Conservation (phyloP, 2,888 invertebrate genomes). For the Margaritifera margaritifera region DNA sequence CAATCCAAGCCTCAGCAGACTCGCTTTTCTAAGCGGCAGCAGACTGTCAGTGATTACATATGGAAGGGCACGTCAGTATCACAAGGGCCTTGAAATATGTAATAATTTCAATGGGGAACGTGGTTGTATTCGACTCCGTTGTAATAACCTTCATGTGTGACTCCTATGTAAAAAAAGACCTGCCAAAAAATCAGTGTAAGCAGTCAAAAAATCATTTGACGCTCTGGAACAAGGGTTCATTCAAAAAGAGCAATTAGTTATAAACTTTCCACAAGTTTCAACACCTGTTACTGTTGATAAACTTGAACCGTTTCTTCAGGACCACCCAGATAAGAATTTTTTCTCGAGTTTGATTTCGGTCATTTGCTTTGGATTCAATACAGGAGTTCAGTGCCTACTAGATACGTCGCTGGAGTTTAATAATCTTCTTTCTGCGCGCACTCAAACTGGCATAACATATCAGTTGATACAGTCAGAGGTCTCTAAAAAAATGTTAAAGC, state of each 20-base stretch:
- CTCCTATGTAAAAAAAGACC: background rate
- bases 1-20: background rate
- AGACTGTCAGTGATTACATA: background rate
- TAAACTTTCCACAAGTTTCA: background rate
- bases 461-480: too few species aligned
- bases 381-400: conserved; percentile 4
- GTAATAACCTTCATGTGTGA: background rate
- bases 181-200: background rate
- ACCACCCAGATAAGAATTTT: conserved; percentile 7
- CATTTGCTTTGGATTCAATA: conserved; percentile 9
- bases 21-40: background rate
- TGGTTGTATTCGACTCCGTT: background rate
- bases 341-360: background rate
- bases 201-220: too few species aligned
- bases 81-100: background rate
- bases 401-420: background rate
- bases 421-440: conserved; percentile 3
- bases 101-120: background rate
- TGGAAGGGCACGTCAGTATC: too few species aligned
- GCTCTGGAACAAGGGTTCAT: too few species aligned
- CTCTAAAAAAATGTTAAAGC: too few species aligned
- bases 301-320: background rate
- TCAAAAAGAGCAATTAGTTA: background rate
- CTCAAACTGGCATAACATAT: background rate
- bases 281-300: conserved; percentile 4